Percentiles rank a stretch among this genome's conserved stretches.
phyloP scores from a whole-genome alignment of 2,797 vertebrate species.

The Enteromius radiatus region DNA sequence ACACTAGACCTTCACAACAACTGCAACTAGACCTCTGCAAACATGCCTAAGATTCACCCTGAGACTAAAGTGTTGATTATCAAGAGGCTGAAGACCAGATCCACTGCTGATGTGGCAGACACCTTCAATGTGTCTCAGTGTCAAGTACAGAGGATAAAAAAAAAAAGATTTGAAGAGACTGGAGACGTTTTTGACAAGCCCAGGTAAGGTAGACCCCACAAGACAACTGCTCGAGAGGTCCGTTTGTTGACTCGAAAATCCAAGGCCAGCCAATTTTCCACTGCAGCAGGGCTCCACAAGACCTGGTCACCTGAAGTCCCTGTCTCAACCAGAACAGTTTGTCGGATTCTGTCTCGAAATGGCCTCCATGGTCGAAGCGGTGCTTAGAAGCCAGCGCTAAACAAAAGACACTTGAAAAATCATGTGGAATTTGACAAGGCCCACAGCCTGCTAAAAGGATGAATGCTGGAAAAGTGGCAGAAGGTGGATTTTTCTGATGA shows the following conservation, averaged over 20 bases:
- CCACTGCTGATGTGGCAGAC: too few species aligned
- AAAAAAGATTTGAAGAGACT: too few species aligned
- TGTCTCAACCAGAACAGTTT: neutral
- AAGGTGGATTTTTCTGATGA: neutral
- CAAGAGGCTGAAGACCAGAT: too few species aligned
- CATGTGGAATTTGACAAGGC: neutral
- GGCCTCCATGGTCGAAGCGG: neutral
- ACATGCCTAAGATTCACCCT: too few species aligned
- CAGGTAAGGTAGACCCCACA: neutral
- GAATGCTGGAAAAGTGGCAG: neutral
- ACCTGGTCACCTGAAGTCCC: slow-evolving; percentile 13
- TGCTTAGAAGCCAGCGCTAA: slow-evolving; percentile 13
- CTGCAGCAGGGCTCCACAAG: slow-evolving; percentile 12
- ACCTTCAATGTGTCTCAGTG: too few species aligned
- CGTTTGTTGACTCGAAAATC: slow-evolving; percentile 11
- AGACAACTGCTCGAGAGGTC: slow-evolving; percentile 13
- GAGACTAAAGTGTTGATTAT: too few species aligned
- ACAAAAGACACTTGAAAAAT: slow-evolving; percentile 10
- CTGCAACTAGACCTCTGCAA: too few species aligned
- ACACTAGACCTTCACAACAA: too few species aligned
- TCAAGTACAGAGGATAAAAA: too few species aligned
- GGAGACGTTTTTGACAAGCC: neutral
- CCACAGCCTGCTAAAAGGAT: slow-evolving; percentile 12
- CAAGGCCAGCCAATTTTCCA: slow-evolving; percentile 15
- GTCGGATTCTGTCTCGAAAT: neutral